Conservation (phyloP, 1,140 invertebrate genomes). For the Neomicropteryx cornuta region DNA sequence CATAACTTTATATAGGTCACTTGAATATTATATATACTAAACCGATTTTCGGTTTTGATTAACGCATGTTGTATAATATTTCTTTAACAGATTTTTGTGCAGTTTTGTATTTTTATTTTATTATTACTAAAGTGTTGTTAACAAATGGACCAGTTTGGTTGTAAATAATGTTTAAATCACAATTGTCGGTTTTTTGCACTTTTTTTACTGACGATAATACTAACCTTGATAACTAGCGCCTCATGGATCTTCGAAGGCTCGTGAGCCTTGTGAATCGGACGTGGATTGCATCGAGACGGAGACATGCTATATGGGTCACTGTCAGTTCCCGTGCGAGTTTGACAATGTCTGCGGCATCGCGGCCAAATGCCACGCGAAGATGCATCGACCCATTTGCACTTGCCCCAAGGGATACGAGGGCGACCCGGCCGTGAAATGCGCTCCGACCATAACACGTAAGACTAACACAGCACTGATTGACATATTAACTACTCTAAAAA, state of each 20-base stretch:
- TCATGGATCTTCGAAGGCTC: constrained; percentile 50
- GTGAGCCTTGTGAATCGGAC: constrained; percentile 59
- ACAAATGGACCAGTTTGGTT: no score
- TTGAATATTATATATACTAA: no score
- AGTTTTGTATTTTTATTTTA: no score
- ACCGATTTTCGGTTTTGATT: no score
- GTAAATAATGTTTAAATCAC: no score
- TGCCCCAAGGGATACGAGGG: constrained; percentile 63
- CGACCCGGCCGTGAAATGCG: constrained; percentile 62
- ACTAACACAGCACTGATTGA: constrained; percentile 11
- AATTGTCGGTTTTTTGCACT: constrained; percentile 14
- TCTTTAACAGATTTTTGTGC: no score
- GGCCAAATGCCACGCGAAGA: constrained; percentile 61
- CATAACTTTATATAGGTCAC: no score
- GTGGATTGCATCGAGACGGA: constrained; percentile 62
- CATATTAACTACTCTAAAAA: not conserved
- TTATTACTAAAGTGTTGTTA: no score
- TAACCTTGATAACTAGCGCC: constrained; percentile 41
- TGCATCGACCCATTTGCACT: constrained; percentile 66
- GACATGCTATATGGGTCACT: constrained; percentile 61
- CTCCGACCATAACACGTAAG: constrained; percentile 60
- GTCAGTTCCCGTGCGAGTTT: constrained; percentile 63
- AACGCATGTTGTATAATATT: no score
- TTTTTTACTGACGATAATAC: constrained; percentile 1
- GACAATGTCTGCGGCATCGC: constrained; percentile 55